Evolutionary conservation across 1,140 invertebrate genomes (phyloP), one percentile per base, ranked within the genome.

Genomic region (Drosophila equinoxialis): DNA sequence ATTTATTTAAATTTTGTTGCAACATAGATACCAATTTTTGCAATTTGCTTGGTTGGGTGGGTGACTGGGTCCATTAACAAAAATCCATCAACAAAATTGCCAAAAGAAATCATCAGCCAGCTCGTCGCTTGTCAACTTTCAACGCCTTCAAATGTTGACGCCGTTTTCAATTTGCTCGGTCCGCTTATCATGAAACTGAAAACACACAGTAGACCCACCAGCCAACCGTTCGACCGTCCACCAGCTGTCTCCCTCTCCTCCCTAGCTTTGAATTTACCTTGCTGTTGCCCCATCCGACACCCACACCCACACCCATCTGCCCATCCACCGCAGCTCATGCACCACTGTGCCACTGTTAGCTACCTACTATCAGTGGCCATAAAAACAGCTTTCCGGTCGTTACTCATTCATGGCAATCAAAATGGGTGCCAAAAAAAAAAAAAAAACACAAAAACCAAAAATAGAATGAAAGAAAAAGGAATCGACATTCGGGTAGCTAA

Each of bases 361-460:
- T 69, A 72, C 60, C 74, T 69, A 80, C 79, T 87, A 87, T 87
- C 83, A 89, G 76, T 87, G 85, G 84, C 63, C 84, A 89, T 89
- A 89, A 89, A 89, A 89, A 84, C 84, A 90, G 84, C 84, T 89
- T 89, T 89, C 84, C 84, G 84, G 77, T 89, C 84, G 84, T 89
- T 89, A 89, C 84, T 89, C 84, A 89, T 89, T 89, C 84, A 89
- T 89, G 80, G 77, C 84, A 89, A 87, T 87, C 81, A 87, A 87
- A 87, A 89, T 84, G 84, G 45, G 80, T 87, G 84, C 80, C 84
- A 84, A 89, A 87, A 84, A 81, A 83, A 77, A 87, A 87, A 78
- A 89, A 89, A 79, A 76, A 23, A 51, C 8, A 20, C 80, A 23
- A 78, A 86, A 26, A 26, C 23, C 23, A 26, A 26, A 84, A 78